These are phyloP conservation scores for Dermatophagoides farinae DNA, from an alignment of 1,140 invertebrate genomes.

Conservation along the genomic window DNA sequence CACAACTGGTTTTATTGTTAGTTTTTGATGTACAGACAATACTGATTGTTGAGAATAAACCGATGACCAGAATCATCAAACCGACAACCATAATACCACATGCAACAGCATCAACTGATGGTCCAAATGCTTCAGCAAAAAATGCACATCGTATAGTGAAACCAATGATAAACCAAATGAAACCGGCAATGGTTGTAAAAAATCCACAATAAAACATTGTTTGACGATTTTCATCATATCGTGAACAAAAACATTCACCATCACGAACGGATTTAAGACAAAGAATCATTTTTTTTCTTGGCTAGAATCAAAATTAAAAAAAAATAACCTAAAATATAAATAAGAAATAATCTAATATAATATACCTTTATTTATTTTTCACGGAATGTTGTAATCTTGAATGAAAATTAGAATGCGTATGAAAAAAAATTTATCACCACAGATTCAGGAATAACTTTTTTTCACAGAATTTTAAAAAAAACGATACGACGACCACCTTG, in stretches of 20 bases:
- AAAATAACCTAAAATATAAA: no score
- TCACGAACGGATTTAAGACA: background rate
- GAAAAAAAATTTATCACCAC: no score
- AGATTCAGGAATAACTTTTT: no score
- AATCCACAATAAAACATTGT: slow-evolving; percentile 9
- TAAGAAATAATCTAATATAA: no score
- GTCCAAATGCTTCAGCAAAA: slow-evolving; percentile 1
- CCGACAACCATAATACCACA: slow-evolving; percentile 3
- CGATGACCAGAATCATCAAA: background rate
- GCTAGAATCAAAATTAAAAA: no score
- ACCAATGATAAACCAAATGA: slow-evolving; percentile 7
- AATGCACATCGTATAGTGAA: slow-evolving; percentile 1
- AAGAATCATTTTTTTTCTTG: background rate
- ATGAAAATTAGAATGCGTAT: no score
- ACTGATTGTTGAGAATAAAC: background rate
- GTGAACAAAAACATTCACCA: slow-evolving; percentile 1
- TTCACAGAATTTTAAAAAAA: no score
- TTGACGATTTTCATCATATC: slow-evolving; percentile 5
- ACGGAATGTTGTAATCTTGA: no score
- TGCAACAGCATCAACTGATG: background rate
- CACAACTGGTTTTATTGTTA: background rate
- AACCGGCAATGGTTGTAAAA: background rate
- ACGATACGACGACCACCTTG: no score
- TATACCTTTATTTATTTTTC: no score
- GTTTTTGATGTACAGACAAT: background rate